Percentiles rank a stretch among this genome's conserved stretches.
Evolutionary conservation across 2,888 invertebrate genomes (phyloP).

Genomic region (Mamestra brassicae): DNA sequence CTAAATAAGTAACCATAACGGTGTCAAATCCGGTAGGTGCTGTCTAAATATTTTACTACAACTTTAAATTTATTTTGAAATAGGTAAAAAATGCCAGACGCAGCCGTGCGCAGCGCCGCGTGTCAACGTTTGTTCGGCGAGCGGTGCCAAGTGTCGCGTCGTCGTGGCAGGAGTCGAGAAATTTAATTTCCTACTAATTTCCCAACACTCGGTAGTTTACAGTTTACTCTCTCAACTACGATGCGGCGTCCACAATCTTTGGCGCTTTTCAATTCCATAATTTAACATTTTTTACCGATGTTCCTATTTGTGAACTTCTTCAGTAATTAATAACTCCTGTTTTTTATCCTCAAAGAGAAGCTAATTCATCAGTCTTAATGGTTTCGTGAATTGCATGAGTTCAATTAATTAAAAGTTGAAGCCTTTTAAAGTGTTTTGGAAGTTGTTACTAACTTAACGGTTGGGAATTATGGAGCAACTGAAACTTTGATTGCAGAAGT

Average conservation of each 20-base stretch:
- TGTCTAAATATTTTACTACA: not conserved
- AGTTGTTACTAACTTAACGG: constrained; percentile 69
- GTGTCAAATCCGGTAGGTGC: not conserved
- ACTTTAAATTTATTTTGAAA: constrained; percentile 19
- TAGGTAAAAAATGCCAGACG: constrained; percentile 21
- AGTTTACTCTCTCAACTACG: constrained; percentile 66
- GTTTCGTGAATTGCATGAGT: constrained; percentile 68
- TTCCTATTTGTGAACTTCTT: constrained; percentile 31
- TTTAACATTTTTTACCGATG: constrained; percentile 32
- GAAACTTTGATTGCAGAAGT: constrained; percentile 62
- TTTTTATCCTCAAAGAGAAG: constrained; percentile 60
- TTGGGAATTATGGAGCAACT: constrained; percentile 64
- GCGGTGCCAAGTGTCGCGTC: constrained; percentile 64
- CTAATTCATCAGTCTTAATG: constrained; percentile 69
- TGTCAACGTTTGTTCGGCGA: constrained; percentile 63
- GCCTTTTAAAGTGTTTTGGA: constrained; percentile 68
- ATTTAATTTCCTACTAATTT: constrained; percentile 83
- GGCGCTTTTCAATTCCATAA: constrained; percentile 64
- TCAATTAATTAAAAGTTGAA: constrained; percentile 72
- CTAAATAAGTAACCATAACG: not conserved
- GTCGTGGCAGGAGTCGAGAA: constrained; percentile 67
- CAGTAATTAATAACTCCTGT: constrained; percentile 52
- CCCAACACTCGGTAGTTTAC: constrained; percentile 69
- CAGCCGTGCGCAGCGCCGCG: constrained; percentile 13
- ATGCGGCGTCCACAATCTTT: constrained; percentile 48